Evolutionary conservation across 1,140 invertebrate genomes (phyloP), one percentile per base, ranked within the genome.

Genomic region (Cotesia glomerata): DNA sequence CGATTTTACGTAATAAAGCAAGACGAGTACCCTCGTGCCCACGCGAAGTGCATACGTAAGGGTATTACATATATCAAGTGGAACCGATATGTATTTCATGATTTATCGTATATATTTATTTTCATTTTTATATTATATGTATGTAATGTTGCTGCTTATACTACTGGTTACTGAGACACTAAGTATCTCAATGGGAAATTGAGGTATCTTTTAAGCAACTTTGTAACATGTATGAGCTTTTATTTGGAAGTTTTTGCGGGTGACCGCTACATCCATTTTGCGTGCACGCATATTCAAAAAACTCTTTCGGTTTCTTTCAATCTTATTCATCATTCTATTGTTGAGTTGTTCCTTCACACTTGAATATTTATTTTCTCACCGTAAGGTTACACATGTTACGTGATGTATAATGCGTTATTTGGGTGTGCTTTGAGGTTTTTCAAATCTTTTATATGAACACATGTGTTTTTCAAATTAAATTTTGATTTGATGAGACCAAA

Each of bases 1-100:
- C 82, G 79, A 84, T 81, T 79, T 74, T 66, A 75, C 73, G 71
- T 76, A 80, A 80, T 79, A 77, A 80, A 63, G 61, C 11, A 32
- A 32, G 49, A 64, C 34, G 59, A 61, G 56, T 61, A 52, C 69
- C 51, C 62, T 49, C 51, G 14, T 65, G 59, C 61, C 59, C 69
- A 71, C 69, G 69, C 69, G 35, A 69, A 51, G 58, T 54, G 45
- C 69, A 56, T 71, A 26, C 39, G 59, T 61, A 26, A 26, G 18
- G 18, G 56, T 58, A 58, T 18, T 58, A 58, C 56, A 58, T 58
- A 18, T 58, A 45, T 45, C 39, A 45, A 45, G 39, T 45, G 39
- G 39, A 45, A 45, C 5, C 7, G 11, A 45, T 45, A 45, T 45
- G 39, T 45, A 45, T 45, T 45, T 11, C 39, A 45, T 14, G n/a